Conservation (phyloP, 2,888 invertebrate genomes). For the Tachina fera region DNA sequence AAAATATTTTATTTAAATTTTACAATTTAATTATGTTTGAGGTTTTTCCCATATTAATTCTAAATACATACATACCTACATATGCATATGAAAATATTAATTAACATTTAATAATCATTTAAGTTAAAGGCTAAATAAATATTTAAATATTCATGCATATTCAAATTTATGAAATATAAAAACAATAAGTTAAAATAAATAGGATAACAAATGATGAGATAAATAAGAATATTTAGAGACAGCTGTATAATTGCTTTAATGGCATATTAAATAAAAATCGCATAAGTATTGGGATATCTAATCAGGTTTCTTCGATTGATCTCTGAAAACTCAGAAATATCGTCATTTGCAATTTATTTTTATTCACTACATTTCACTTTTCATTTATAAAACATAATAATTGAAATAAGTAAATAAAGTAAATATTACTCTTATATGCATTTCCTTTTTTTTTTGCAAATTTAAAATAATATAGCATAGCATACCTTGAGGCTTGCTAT, state of each 20-base stretch:
- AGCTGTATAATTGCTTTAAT: too few relatives aligned
- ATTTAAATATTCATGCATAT: conserved; percentile 16
- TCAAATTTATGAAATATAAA: not conserved
- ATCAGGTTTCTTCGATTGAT: too few relatives aligned
- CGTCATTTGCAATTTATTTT: too few relatives aligned
- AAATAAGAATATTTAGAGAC: too few relatives aligned
- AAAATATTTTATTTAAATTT: conserved; percentile 33
- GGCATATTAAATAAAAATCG: too few relatives aligned
- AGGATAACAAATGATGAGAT: too few relatives aligned
- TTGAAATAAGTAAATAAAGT: not conserved
- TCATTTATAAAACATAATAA: not conserved
- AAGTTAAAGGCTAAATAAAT: conserved; percentile 23
- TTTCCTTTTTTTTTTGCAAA: too few relatives aligned
- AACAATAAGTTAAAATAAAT: too few relatives aligned
- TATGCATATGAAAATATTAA: conserved; percentile 1
- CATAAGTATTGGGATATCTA: too few relatives aligned
- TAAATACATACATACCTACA: not conserved
- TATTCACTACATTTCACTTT: too few relatives aligned
- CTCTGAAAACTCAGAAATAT: too few relatives aligned
- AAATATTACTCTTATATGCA: too few relatives aligned
- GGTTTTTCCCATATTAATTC: conserved; percentile 6
- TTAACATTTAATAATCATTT: conserved; percentile 22
- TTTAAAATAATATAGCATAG: not conserved
- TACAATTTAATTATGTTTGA: conserved; percentile 49
- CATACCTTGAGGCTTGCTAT: not conserved